These are phyloP conservation scores for Sycophila texana DNA, from an alignment of 2,888 invertebrate genomes.

Conservation along the genomic window DNA sequence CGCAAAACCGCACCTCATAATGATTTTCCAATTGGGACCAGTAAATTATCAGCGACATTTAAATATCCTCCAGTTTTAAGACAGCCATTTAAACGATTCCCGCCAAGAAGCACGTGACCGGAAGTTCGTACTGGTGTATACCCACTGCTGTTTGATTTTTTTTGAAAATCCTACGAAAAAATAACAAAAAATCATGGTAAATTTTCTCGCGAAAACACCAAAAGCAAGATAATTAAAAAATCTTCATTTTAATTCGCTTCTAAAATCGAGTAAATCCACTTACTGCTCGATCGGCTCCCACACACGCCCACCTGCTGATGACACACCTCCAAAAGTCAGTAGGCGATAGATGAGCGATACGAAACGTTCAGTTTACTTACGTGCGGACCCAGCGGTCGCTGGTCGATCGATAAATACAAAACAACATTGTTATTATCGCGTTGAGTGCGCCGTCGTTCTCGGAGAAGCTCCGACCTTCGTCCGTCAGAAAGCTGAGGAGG, in stretches of 20 bases:
- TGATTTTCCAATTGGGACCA: too few relatives aligned
- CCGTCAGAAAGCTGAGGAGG: neutral
- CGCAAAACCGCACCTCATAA: too few relatives aligned
- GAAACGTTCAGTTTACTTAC: neutral
- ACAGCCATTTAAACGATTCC: conserved; percentile 14
- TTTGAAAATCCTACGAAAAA: neutral
- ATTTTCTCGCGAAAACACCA: neutral
- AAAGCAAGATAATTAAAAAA: neutral
- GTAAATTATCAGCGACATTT: too few relatives aligned
- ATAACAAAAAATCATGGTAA: neutral
- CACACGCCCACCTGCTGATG: too few relatives aligned
- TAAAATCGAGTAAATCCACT: neutral
- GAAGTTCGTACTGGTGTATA: conserved; percentile 26
- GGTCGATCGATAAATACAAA: conserved; percentile 44
- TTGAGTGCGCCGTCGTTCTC: neutral
- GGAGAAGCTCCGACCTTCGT: too few relatives aligned
- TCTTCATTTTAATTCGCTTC: neutral
- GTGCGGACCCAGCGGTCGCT: neutral
- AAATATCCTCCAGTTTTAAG: too few relatives aligned
- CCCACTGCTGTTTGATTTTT: neutral
- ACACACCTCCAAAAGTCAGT: conserved; percentile 14
- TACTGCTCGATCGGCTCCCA: neutral
- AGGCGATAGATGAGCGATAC: neutral
- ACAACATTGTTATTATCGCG: conserved; percentile 15
- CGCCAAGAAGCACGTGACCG: conserved; percentile 16